Conservation (phyloP, 2,113 vertebrate genomes). For the Ramphastos sulfuratus region DNA sequence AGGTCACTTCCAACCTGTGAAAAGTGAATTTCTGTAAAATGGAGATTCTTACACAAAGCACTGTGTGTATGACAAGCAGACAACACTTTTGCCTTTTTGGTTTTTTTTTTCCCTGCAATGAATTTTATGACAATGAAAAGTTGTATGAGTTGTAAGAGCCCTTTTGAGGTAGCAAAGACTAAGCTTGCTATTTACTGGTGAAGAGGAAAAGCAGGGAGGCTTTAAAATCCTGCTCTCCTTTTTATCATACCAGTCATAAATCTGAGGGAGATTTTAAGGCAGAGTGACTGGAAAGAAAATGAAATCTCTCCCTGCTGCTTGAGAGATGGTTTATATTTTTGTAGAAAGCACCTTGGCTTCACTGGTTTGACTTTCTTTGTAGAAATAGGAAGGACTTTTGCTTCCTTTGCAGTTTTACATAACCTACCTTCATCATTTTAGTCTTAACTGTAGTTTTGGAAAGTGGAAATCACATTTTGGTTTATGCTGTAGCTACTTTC, state of each 20-base stretch:
- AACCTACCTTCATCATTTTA: background rate
- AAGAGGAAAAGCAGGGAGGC: background rate
- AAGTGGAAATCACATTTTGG: background rate
- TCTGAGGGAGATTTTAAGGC: background rate
- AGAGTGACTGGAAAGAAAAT: background rate
- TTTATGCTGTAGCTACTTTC: background rate
- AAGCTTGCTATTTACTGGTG: background rate
- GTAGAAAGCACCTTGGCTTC: background rate
- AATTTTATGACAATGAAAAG: background rate
- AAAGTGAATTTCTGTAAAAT: too few species aligned
- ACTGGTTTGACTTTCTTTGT: background rate
- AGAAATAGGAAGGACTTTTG: background rate
- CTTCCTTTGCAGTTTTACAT: background rate
- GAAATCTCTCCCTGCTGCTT: background rate
- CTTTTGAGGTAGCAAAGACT: background rate
- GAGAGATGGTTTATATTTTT: accelerated
- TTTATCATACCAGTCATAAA: accelerated
- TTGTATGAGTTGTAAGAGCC: accelerated
- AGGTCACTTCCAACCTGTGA: too few species aligned
- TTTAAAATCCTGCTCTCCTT: background rate
- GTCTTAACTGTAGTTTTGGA: background rate
- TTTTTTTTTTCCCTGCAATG: background rate
- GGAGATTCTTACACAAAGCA: background rate
- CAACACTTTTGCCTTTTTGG: background rate
- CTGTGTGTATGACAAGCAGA: background rate